These are phyloP conservation scores for Mythimna impura DNA, from an alignment of 2,888 invertebrate genomes.

Conservation along the genomic window DNA sequence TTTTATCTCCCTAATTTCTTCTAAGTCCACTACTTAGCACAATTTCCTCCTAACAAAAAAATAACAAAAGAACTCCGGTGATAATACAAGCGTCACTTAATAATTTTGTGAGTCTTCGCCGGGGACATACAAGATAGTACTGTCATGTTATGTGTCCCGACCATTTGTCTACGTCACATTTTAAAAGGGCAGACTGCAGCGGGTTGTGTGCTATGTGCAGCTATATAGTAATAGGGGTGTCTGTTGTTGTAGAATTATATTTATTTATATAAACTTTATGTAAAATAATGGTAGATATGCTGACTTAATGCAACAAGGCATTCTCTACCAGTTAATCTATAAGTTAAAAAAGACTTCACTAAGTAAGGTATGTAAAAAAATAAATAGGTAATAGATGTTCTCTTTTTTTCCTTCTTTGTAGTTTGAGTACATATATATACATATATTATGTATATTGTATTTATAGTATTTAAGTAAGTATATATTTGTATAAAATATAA, in stretches of 20 bases:
- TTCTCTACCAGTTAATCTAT: too few species aligned
- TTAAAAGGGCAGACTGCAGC: constrained; percentile 63
- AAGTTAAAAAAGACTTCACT: too few species aligned
- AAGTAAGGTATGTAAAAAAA: too few species aligned
- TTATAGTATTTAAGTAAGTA: too few species aligned
- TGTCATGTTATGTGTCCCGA: constrained; percentile 61
- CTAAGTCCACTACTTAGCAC: constrained; percentile 4
- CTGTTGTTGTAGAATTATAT: neutral
- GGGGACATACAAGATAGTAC: constrained; percentile 58
- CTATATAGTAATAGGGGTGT: constrained; percentile 32
- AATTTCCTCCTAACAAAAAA: constrained; percentile 15
- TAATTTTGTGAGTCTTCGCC: constrained; percentile 53
- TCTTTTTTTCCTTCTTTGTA: too few species aligned
- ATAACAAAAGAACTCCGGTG: constrained; percentile 47
- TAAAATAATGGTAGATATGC: too few species aligned
- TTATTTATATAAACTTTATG: too few species aligned
- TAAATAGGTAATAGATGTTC: too few species aligned
- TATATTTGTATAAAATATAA: too few species aligned
- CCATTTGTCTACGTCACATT: constrained; percentile 66
- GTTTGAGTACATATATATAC: too few species aligned
- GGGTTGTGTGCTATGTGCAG: constrained; percentile 22
- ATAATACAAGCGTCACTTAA: constrained; percentile 52
- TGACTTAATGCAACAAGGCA: too few species aligned
- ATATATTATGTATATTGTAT: too few species aligned
- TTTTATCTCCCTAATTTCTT: constrained; percentile 4